Evolutionary conservation across 2,113 vertebrate species (phyloP), one percentile per base, ranked within the genome.

Genomic region (Onychostruthus taczanowskii): DNA sequence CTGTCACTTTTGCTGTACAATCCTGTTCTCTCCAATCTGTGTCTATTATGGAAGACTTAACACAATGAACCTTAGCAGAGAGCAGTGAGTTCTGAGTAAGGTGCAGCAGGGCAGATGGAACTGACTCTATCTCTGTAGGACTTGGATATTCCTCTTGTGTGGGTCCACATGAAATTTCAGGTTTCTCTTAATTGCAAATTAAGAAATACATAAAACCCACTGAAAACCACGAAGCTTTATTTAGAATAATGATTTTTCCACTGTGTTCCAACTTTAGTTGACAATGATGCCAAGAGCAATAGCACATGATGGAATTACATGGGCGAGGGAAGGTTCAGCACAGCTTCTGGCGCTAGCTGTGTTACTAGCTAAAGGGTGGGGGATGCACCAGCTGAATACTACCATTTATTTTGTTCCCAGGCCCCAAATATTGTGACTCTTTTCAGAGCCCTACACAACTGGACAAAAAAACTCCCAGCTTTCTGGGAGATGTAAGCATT

Each of bases 191-290:
- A 39, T 10, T 26, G 50, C 47, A 83, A 83, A 89, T 58, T 31
- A 73, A n/a, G 67, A 90, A 84, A 77, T 56, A 66, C 23, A 70
- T 33, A 91, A 88, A 92, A 77, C 11, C 8, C 52, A 84, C 78
- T 55, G 58, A 76, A 91, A 95, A 79, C 0, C 30, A 61, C 0
- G 3, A 91, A 66, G 67, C 56, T 94, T 88, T 94, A 86, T 86
- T 94, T 95, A 90, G 85, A 93, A 85, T 87, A 94, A 95, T 73
- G 59, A 87, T 93, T 90, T 91, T 95, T 91, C 94, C 82, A 88
- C 44, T 63, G 50, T 59, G 63, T 58, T 63, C 50, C 75, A 73
- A n/a, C 59, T 64, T 84, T 30, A 66, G 68, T 30, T 80, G 50
- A 77, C 55, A 81, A 52, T 4, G 31, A 95, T 52, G 67, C 61